These are phyloP conservation scores for Tyrannus savana DNA, from an alignment of 2,113 vertebrate genomes.

Conservation along the genomic window DNA sequence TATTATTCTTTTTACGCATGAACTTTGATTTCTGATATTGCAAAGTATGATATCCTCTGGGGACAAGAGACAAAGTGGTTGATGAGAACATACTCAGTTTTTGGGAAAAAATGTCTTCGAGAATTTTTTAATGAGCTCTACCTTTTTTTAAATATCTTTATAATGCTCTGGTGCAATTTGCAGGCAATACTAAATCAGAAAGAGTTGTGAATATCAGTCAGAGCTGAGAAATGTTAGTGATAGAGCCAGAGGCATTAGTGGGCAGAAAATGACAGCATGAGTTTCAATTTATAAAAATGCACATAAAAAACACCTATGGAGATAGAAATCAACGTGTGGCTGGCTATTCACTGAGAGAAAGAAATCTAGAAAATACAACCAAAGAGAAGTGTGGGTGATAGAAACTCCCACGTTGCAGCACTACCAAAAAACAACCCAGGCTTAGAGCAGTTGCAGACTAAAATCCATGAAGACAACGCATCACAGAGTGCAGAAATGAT, in stretches of 20 bases:
- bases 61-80: background rate
- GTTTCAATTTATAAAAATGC: slow-evolving; percentile 6
- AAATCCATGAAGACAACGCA: background rate
- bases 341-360: background rate
- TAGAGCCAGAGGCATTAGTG: slow-evolving; percentile 1
- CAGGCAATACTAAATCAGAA: slow-evolving; percentile 32
- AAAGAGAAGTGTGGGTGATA: background rate
- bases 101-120: background rate
- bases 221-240: background rate
- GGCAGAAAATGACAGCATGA: slow-evolving; percentile 24
- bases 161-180: slow-evolving; percentile 20
- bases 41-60: background rate
- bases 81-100: background rate
- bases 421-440: background rate
- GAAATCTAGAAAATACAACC: background rate
- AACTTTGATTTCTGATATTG: background rate
- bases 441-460: background rate
- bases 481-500: background rate
- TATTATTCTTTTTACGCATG: background rate
- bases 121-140: background rate
- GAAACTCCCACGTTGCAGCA: background rate
- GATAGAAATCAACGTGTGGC: background rate
- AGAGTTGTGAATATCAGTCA: slow-evolving; percentile 3
- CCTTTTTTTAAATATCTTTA: background rate
- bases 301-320: slow-evolving; percentile 7